Percentiles rank a stretch among this genome's conserved stretches.
These are phyloP conservation scores for Cinara cedri DNA, from an alignment of 2,888 invertebrate genomes.

Conservation along the genomic window DNA sequence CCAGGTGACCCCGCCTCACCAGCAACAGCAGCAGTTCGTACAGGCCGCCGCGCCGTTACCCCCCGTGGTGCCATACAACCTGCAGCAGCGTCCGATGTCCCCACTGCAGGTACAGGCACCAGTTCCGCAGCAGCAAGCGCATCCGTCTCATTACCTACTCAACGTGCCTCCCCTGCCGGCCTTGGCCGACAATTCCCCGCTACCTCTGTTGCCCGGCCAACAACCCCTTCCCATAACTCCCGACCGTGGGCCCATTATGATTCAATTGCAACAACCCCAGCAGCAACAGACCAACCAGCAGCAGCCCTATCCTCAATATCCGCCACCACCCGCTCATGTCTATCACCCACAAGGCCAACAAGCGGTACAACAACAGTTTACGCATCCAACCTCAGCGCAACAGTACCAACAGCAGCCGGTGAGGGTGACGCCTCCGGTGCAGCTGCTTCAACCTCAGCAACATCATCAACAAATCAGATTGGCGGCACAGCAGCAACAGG, in stretches of 20 bases:
- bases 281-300: slow-evolving; percentile 14
- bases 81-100: background rate
- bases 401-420: slow-evolving; percentile 22
- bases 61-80: slow-evolving; percentile 3
- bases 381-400: background rate
- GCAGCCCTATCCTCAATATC: slow-evolving; percentile 27
- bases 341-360: background rate
- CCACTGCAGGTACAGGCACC: background rate
- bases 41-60: background rate
- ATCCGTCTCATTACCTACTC: slow-evolving; percentile 32
- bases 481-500: slow-evolving; percentile 17
- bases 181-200: slow-evolving; percentile 36
- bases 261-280: slow-evolving; percentile 42
- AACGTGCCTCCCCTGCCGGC: slow-evolving; percentile 51
- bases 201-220: slow-evolving; percentile 50
- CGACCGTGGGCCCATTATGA: slow-evolving; percentile 42
- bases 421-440: background rate
- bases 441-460: slow-evolving; percentile 1
- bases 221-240: slow-evolving; percentile 47
- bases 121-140: background rate
- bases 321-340: slow-evolving; percentile 34
- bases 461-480: slow-evolving; percentile 10
- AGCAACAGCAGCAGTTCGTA: background rate
- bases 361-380: too few species aligned
- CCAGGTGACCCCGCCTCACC: slow-evolving; percentile 3